Evolutionary conservation across 2,797 vertebrate genomes (phyloP), one percentile per base, ranked within the genome.

Genomic region (Sebastes nivosus): DNA sequence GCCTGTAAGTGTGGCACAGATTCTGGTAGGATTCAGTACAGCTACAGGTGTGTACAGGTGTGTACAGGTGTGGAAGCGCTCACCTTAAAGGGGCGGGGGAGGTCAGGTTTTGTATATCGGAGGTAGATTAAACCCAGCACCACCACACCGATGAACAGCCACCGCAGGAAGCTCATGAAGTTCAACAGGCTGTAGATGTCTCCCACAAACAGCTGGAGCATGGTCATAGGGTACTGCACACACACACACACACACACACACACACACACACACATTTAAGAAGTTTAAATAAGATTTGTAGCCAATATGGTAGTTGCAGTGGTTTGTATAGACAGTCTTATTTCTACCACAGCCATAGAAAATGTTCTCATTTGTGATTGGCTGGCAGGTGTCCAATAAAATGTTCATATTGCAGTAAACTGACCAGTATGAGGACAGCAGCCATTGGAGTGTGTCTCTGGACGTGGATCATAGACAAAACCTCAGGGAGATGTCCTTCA

Each of bases 111-210:
- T 58, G 96, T 99, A 87, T 97, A 97, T 90, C 98, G 94, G 64
- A 99, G 95, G 95, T 98, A 99, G 91, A 99, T 97, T 86, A 99
- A 94, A 42, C 98, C 98, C 36, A 97, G 91, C 60, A 99, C 98
- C 27, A 96, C 97, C 55, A 99, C 89, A n/a, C 97, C 98, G 80
- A 99, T 99, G 94, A 98, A 99, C 84, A 99, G 94, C 98, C 98
- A 99, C 72, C 98, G 97, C 92, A 97, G 94, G 92, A 99, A 99
- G 93, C 98, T 99, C 96, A 99, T 97, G 92, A 99, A 99, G 95
- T 98, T 99, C 93, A 99, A 80, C 79, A 99, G 96, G 84, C 97
- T 97, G 95, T 99, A 97, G 94, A 99, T 96, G 90, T 99, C 97
- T 54, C 97, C 97, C 0, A 92, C 94, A 91, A 99, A 99, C 84